Percentiles rank a stretch among this genome's conserved stretches.
Evolutionary conservation across 2,888 invertebrate genomes (phyloP).

Genomic region (Agrochola lota): DNA sequence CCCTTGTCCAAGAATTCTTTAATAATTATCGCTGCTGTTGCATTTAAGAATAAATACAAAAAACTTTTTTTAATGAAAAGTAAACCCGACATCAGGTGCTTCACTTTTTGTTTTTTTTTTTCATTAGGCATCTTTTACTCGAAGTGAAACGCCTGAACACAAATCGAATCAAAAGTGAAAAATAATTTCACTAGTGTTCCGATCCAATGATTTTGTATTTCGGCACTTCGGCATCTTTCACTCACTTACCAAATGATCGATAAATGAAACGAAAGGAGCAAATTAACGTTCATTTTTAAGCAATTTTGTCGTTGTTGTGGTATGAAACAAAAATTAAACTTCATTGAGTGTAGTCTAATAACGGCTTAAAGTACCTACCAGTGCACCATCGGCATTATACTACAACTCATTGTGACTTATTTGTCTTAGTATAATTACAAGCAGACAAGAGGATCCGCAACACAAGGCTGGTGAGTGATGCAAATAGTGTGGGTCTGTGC

Average conservation of each 20-base stretch:
- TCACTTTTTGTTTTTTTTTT: no score
- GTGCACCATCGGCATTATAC: neutral
- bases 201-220: no score
- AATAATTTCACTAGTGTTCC: no score
- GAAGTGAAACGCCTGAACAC: no score
- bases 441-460: neutral
- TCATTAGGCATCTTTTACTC: no score
- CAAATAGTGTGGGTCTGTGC: conserved; percentile 32
- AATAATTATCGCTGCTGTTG: neutral
- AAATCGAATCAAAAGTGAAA: no score
- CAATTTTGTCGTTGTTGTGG: no score
- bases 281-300: no score
- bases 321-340: neutral
- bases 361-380: neutral
- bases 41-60: neutral
- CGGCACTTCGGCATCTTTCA: no score
- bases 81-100: neutral
- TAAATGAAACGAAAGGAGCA: no score
- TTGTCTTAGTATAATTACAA: conserved; percentile 24
- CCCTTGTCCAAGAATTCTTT: neutral
- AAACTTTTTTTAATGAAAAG: neutral
- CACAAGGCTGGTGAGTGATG: neutral
- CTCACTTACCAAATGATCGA: no score
- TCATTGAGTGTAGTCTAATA: neutral
- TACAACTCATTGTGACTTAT: conserved; percentile 2